Base-by-base conservation (phyloP, 2,797 vertebrate species). In the Crenuchus spilurus region DNA sequence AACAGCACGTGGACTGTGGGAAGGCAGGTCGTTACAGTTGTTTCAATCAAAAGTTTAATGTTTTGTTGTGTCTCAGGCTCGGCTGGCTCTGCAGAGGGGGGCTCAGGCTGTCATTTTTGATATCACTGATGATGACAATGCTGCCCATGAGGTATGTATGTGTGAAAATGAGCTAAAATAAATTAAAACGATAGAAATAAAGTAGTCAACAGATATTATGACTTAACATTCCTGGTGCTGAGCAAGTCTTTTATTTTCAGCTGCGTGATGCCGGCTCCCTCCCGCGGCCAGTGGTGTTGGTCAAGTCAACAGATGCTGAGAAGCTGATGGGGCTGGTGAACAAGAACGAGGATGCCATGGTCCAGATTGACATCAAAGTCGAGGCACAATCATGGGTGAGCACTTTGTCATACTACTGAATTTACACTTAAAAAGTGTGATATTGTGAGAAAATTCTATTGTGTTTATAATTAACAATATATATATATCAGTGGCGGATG, bases 81-180 rank as follows among this genome's bases (percentile, higher is more conserved):
- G 93, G 54, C 93, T 99, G 92, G 97, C 97, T 0, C 88, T 96
- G 68, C 92, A 98, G 51, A 94, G 97, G 80, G 97, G 98, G 74
- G 97, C 98, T 75, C 94, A 92, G 14, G 98, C 98, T 0, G 94
- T 98, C 72, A 97, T 99, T 82, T 99, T 99, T 55, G 98, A 98
- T 83, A 94, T 99, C 81, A 96, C 94, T 0, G 95, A 99, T 57
- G 93, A 98, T 60, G 88, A 92, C 66, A 90, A 87, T 0, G 97
- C 96, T 74, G 95, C 92, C 31, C 88, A 90, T 52, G 95, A 98
- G 94, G 97, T 99, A 90, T 90, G 80, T n/a, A 8, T 22, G 49
- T 58, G 42, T 80, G 33, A 60, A 31, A 7, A 2, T 22, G n/a
- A 18, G 4, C 68, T n/a, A n/a, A n/a, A n/a, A n/a, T n/a, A n/a